A percentile compares a stretch with the other conserved stretches of the same genome.
These are phyloP conservation scores for Podargus strigoides DNA, from an alignment of 2,797 vertebrate genomes.

Conservation along the genomic window DNA sequence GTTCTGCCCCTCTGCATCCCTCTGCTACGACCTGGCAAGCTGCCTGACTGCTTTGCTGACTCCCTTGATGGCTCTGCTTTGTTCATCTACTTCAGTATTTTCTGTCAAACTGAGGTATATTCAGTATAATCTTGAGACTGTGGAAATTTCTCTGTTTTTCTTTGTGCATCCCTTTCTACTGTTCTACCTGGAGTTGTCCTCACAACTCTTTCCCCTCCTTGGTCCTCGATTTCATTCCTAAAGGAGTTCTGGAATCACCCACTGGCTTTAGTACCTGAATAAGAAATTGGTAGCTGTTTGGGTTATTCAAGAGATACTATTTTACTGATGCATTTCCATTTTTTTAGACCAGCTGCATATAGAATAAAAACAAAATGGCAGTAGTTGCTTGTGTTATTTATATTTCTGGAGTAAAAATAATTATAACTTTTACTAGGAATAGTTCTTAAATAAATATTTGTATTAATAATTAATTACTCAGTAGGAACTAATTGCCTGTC, in stretches of 20 bases:
- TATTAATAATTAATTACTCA: constrained; percentile 65
- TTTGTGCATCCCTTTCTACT: background rate
- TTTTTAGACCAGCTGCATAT: background rate
- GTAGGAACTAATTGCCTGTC: constrained; percentile 55
- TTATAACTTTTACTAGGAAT: background rate
- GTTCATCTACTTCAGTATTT: background rate
- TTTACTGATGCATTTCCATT: background rate
- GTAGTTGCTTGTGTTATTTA: background rate
- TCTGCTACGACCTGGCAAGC: fast-evolving
- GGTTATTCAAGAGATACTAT: background rate
- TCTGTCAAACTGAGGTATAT: background rate
- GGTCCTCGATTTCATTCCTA: background rate
- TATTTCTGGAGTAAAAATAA: background rate
- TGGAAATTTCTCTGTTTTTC: background rate
- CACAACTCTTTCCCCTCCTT: background rate
- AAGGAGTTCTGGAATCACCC: background rate
- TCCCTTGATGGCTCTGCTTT: background rate
- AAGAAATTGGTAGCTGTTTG: background rate
- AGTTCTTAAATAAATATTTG: constrained; percentile 26
- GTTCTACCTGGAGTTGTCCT: background rate
- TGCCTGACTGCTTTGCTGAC: fast-evolving
- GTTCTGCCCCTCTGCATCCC: background rate
- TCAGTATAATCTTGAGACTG: background rate
- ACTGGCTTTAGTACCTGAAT: background rate
- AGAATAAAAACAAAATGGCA: background rate